Evolutionary conservation across 1,140 invertebrate genomes (phyloP), one percentile per base, ranked within the genome.

Genomic region (Drosophila lini): DNA sequence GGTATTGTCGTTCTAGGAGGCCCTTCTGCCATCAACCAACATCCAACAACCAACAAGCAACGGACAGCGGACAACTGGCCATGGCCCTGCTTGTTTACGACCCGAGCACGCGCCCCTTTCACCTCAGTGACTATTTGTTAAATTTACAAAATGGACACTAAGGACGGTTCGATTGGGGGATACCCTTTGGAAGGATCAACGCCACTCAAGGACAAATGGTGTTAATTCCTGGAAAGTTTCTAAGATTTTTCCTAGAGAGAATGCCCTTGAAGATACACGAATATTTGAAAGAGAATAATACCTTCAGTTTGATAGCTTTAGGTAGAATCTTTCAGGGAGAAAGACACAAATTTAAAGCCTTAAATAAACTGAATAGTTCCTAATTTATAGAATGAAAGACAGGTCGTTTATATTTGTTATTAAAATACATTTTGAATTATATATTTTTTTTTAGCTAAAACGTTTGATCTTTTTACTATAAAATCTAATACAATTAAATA

Each of bases 81-180:
- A 41, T 78, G 65, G 79, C 64, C 53, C 65, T 76, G 62, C 76
- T 86, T 80, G 73, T 86, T 83, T 86, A 86, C 81, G 84, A 86
- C 76, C 76, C 61, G 60, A 44, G 61, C 76, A 89, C 76, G 77
- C 76, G 83, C 83, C 84, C 84, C 83, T 89, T 86, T 89, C 67
- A 80, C 81, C 61, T 63, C 70, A 69, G 62, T 81, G 83, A 86
- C 83, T 86, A 86, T 86, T 86, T 86, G 83, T 89, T 88, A 86
- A 86, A 89, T 86, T 83, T 86, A 83, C 80, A 86, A 86, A 86
- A 83, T 55, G 86, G 68, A 78, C 74, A 76, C 40, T 40, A 40
- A 40, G 19, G 19, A 40, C 50, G 74, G 52, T 61, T 78, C 74
- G 74, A 77, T 77, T 77, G 53, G 42, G 41, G 34, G 74, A 77